Evolutionary conservation across 2,888 invertebrate genomes (phyloP), one percentile per base, ranked within the genome.

Genomic region (Acronicta alni): DNA sequence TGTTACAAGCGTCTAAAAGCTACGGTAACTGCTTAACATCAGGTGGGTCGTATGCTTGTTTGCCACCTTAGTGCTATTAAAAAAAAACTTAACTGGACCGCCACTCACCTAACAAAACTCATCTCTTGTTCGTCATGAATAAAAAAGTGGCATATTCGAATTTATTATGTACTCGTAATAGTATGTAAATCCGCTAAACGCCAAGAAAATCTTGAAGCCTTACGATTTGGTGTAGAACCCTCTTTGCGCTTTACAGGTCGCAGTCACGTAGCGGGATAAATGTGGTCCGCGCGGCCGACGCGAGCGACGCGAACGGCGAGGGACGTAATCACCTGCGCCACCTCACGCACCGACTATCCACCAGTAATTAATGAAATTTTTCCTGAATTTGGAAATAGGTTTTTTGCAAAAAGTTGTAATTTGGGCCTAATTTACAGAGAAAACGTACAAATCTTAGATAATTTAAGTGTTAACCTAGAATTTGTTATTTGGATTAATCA

Each of bases 281-380:
- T 73, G 80, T 57, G 72, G 77, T 72, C 67, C 61, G 53, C 47
- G 47, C 67, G 70, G 51, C 72, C 69, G 66, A 56, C 55, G 62
- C 68, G 74, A 77, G 62, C 68, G 74, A 77, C 70, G 64, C 68
- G 74, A 35, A n/a, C 35, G 35, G 75, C 70, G 75, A 69, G 67
- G 72, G 72, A 80, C 80, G 76, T 81, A 79, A 78, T 80, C 79
- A 75, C 81, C 70, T 68, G 57, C 17, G 39, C 64, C 61, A 64
- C 67, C 68, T 70, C 75, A 67, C 56, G 55, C 54, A 47, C 38
- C 42, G 10, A 49, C 49, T 53, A 38, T 32, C 39, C 51, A 23
- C 30, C 45, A 42, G 41, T 65, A 46, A 67, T 71, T 80, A 65
- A 76, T 57, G 44, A 47, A 6, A 42, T 48, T 59, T 65, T 69